These are phyloP conservation scores for Ammodytes marinus DNA, from an alignment of 2,113 vertebrate species.

Conservation along the genomic window DNA sequence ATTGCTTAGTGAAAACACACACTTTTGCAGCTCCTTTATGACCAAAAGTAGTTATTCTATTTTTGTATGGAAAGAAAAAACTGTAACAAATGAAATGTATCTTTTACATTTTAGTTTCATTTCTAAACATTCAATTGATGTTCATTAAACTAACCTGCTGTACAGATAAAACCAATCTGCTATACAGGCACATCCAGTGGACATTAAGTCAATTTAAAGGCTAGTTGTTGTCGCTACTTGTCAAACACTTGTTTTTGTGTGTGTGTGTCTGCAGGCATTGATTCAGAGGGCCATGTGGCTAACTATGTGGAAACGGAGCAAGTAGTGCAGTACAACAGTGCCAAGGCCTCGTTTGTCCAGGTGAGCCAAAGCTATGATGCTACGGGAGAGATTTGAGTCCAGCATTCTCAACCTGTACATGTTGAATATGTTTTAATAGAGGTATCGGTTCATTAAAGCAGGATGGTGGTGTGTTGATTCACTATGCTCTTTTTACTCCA, in stretches of 20 bases:
- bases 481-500: slow-evolving; percentile 42
- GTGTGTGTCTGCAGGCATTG: slow-evolving; percentile 86
- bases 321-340: slow-evolving; percentile 91
- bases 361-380: slow-evolving; percentile 52
- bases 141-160: background rate
- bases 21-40: background rate
- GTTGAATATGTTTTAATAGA: background rate
- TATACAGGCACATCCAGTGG: background rate
- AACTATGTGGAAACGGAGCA: slow-evolving; percentile 98
- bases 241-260: slow-evolving; percentile 7
- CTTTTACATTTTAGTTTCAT: background rate
- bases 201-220: background rate
- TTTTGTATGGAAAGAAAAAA: background rate
- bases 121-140: background rate
- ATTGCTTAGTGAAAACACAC: background rate
- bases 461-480: background rate
- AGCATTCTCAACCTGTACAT: background rate
- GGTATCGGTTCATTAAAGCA: background rate
- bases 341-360: slow-evolving; percentile 93
- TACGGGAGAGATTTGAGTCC: background rate
- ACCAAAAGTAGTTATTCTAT: background rate
- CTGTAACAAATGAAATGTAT: background rate
- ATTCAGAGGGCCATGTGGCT: slow-evolving; percentile 97
- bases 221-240: background rate
- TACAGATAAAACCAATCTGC: background rate